Evolutionary conservation across 2,113 vertebrate species (phyloP).

Genomic region (Hemibagrus wyckioides): DNA sequence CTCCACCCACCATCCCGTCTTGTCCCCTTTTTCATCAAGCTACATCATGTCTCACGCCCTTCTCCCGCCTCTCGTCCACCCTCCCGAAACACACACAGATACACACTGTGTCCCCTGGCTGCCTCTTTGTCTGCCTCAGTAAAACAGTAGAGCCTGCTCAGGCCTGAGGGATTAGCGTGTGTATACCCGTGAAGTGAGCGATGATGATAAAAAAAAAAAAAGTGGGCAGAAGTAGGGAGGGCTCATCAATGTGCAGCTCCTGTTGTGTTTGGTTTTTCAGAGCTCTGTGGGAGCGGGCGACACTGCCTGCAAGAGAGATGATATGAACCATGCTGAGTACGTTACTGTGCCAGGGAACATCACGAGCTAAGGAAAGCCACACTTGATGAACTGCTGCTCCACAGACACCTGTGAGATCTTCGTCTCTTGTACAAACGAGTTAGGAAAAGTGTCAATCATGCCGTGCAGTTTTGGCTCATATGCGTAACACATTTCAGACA

Average conservation of each 20-base stretch:
- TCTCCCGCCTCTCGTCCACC: slow-evolving; percentile 47
- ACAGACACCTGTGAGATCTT: not conserved
- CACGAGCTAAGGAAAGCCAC: not conserved
- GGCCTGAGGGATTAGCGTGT: slow-evolving; percentile 66
- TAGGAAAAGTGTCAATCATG: not conserved
- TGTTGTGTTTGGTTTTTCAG: slow-evolving; percentile 58
- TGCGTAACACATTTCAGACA: not conserved
- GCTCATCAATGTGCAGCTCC: slow-evolving; percentile 35
- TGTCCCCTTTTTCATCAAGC: slow-evolving; percentile 61
- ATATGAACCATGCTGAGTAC: not conserved
- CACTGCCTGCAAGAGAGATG: slow-evolving; percentile 10
- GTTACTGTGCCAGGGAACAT: not conserved
- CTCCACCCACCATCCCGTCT: slow-evolving; percentile 58
- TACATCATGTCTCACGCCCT: slow-evolving; percentile 56
- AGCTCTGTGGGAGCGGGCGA: slow-evolving; percentile 46
- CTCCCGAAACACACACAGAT: slow-evolving; percentile 34
- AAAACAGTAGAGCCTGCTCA: slow-evolving; percentile 62
- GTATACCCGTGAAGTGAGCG: slow-evolving; percentile 58
- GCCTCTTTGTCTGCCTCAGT: slow-evolving; percentile 67
- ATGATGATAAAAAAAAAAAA: slow-evolving; percentile 41
- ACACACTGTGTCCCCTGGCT: slow-evolving; percentile 47
- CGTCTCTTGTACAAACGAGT: not conserved
- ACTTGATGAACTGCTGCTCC: not conserved
- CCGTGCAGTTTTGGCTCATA: not conserved
- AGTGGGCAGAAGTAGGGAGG: slow-evolving; percentile 26